A percentile compares a stretch with the other conserved stretches of the same genome.
These are phyloP conservation scores for Anticlea derivata DNA, from an alignment of 2,888 invertebrate species.

Conservation along the genomic window DNA sequence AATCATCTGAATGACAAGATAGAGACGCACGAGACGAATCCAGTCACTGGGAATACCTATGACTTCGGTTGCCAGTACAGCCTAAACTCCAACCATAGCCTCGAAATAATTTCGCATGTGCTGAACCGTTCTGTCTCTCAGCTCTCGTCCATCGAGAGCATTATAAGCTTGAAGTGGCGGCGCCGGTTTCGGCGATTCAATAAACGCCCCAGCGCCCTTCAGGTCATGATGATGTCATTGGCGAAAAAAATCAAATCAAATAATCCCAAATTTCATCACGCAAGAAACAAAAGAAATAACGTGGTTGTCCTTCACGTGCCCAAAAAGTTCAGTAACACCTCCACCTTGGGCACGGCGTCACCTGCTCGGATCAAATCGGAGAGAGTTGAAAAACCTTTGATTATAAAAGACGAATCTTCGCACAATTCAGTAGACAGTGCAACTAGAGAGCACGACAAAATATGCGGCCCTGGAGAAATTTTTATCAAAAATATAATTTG, in stretches of 20 bases:
- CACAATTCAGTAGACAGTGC: slow-evolving; percentile 12
- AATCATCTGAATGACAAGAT: background rate
- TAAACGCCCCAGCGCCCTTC: slow-evolving; percentile 37
- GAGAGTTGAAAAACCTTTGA: slow-evolving; percentile 42
- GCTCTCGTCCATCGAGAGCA: slow-evolving; percentile 42
- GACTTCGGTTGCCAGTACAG: slow-evolving; percentile 56
- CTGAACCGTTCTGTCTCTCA: slow-evolving; percentile 49
- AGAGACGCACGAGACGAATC: slow-evolving; percentile 30
- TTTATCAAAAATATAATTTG: slow-evolving; percentile 36
- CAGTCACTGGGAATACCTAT: slow-evolving; percentile 29
- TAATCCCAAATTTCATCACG: slow-evolving; percentile 29
- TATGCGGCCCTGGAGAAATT: slow-evolving; percentile 58
- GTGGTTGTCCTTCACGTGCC: slow-evolving; percentile 47
- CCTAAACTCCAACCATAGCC: slow-evolving; percentile 51
- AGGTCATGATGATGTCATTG: slow-evolving; percentile 45
- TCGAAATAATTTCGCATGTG: slow-evolving; percentile 54
- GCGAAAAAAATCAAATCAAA: slow-evolving; percentile 47
- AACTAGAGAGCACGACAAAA: slow-evolving; percentile 40
- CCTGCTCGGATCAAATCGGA: slow-evolving; percentile 27
- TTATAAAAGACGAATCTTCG: slow-evolving; percentile 45
- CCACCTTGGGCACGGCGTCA: slow-evolving; percentile 31
- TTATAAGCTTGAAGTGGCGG: slow-evolving; percentile 39
- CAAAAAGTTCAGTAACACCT: slow-evolving; percentile 42
- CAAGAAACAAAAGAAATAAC: slow-evolving; percentile 43
- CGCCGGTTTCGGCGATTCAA: slow-evolving; percentile 25